These are phyloP conservation scores for Clistopyga incitator DNA, from an alignment of 2,888 invertebrate genomes.

Conservation along the genomic window DNA sequence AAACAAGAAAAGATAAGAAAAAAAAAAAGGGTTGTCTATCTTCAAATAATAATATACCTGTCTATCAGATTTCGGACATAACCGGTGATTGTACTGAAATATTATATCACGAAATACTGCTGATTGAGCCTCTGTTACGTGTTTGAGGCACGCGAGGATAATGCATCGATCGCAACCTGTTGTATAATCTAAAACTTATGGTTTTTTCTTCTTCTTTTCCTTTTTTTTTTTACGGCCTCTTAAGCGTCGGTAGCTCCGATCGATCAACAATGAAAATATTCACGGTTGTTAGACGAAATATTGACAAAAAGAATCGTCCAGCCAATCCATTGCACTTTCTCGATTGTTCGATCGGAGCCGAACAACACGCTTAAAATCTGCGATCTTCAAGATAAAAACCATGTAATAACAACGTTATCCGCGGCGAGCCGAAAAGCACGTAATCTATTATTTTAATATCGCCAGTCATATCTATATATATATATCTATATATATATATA, in stretches of 20 bases:
- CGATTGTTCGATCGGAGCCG: constrained; percentile 30
- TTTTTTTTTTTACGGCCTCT: constrained; percentile 26
- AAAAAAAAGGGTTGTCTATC: constrained; percentile 48
- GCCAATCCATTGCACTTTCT: constrained; percentile 13
- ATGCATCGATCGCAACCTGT: constrained; percentile 15
- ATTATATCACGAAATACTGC: constrained; percentile 38
- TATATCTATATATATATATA: constrained; percentile 65
- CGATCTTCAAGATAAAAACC: constrained; percentile 6
- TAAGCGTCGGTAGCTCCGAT: constrained; percentile 8
- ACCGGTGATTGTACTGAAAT: constrained; percentile 54
- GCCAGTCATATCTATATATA: constrained; percentile 66
- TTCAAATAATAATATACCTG: constrained; percentile 45
- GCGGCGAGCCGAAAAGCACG: constrained; percentile 50
- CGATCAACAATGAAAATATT: constrained; percentile 18
- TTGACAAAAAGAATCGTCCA: background rate
- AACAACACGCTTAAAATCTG: background rate
- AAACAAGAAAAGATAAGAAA: constrained; percentile 7
- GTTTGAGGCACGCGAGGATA: constrained; percentile 38
- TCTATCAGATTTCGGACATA: constrained; percentile 48
- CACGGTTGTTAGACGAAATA: background rate
- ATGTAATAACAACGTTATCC: constrained; percentile 26
- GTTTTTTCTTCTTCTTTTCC: background rate
- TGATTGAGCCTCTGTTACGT: constrained; percentile 50
- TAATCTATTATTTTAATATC: constrained; percentile 67
- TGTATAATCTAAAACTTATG: background rate